Conservation (phyloP, 2,888 invertebrate genomes). For the Agonopterix heracliana region DNA sequence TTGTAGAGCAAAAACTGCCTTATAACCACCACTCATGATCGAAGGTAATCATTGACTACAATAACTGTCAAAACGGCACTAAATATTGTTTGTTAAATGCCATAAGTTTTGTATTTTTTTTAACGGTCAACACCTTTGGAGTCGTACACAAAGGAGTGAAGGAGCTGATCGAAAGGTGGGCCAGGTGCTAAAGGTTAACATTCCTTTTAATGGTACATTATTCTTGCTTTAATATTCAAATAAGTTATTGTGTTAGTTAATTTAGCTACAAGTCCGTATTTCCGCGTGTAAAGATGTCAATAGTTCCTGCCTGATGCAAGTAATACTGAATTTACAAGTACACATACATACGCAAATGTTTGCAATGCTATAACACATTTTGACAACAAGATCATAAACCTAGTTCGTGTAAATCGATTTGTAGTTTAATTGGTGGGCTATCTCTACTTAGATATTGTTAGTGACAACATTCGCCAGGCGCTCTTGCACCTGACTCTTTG, state of each 20-base stretch:
- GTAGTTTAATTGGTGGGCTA: too few species aligned
- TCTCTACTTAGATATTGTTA: too few species aligned
- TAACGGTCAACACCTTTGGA: slow-evolving; percentile 67
- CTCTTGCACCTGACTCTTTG: too few species aligned
- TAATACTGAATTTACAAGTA: too few species aligned
- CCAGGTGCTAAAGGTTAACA: slow-evolving; percentile 55
- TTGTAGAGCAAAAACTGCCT: slow-evolving; percentile 43
- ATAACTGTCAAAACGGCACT: slow-evolving; percentile 73
- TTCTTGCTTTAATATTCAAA: slow-evolving; percentile 37
- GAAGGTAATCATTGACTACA: slow-evolving; percentile 67
- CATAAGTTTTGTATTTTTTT: slow-evolving; percentile 63
- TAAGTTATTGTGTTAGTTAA: slow-evolving; percentile 23
- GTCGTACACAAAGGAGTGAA: slow-evolving; percentile 42
- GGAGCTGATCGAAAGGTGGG: slow-evolving; percentile 39
- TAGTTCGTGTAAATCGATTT: too few species aligned
- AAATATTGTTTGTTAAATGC: slow-evolving; percentile 74
- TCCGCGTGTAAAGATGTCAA: too few species aligned
- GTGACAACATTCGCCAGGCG: too few species aligned
- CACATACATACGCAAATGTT: too few species aligned
- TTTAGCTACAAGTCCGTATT: background rate
- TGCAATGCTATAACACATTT: too few species aligned
- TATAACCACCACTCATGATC: slow-evolving; percentile 55
- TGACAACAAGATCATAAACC: too few species aligned
- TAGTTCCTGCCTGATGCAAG: too few species aligned
- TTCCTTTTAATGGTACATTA: slow-evolving; percentile 28